Base-by-base conservation (phyloP, 2,888 invertebrate species). In the Mystacides longicornis region DNA sequence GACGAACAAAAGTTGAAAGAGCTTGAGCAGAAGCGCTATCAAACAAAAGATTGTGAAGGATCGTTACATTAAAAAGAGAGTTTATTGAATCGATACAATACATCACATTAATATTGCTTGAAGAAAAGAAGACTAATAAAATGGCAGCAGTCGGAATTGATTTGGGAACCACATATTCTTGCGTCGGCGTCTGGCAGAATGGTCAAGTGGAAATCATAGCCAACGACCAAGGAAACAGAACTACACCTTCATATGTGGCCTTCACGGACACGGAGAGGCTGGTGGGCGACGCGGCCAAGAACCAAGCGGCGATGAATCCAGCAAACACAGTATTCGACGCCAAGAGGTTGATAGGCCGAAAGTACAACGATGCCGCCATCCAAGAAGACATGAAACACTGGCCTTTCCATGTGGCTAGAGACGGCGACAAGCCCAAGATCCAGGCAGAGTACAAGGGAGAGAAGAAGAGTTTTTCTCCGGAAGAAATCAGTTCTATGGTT, bases 131-230 rank as follows among this genome's bases (percentile, higher is more conserved):
- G 9, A 31, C 14, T 9, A 7, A 31, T 9, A 7, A 9, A 42
- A 58, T 58, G 58, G 49, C 48, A 62, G 83, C 83, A 63, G 78
- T 88, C 65, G 88, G 88, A 64, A 93, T 89, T 64, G 89, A 89
- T 78, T 79, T 93, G 68, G 93, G 92, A 64, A 93, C 92, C 33
- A 93, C 92, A 5, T 92, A 89, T 71, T 91, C 89, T 31, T 88
- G 89, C 67, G 89, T 90, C 48, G 89, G 88, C 64, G 88, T 89
- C n/a, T 90, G 86, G 81, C 86, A 88, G 67, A 82, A 89, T 67
- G 86, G 85, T 57, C 85, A 87, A 69, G 87, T 89, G 59, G 87
- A 88, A 68, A 88, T 88, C 68, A 90, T 92, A 67, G 89, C 92
- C 56, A 93, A 93, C 68, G 90, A 91, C 68, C 90, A 91, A 72